phyloP scores from a whole-genome alignment of 2,888 invertebrate species.

The Bibio marci region DNA sequence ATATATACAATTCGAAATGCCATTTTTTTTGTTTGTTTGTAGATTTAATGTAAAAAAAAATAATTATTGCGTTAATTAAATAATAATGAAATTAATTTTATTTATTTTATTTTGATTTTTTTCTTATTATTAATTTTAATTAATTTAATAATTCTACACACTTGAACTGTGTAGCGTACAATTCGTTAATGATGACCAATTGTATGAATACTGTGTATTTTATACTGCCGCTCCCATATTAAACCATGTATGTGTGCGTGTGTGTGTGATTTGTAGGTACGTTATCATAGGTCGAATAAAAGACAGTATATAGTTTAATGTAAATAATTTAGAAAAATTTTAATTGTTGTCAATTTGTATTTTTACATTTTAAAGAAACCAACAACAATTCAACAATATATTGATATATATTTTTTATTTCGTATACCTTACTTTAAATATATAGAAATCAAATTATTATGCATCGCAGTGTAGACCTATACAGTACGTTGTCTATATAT shows the following conservation, averaged over 20 bases:
- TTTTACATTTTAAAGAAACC: background rate
- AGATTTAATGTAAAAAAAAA: conserved; percentile 1
- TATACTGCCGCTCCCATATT: conserved; percentile 31
- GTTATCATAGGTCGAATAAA: background rate
- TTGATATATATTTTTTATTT: background rate
- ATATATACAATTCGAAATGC: too few relatives aligned
- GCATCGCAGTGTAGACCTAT: too few relatives aligned
- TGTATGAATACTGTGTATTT: conserved; percentile 25
- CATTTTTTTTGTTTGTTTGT: background rate
- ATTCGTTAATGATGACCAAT: conserved; percentile 28
- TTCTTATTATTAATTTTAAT: too few relatives aligned
- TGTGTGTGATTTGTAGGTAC: conserved; percentile 19
- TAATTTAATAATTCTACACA: too few relatives aligned
- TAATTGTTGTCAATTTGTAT: too few relatives aligned
- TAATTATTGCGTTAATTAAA: conserved; percentile 1
- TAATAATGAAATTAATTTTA: conserved; percentile 1
- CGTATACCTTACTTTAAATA: too few relatives aligned
- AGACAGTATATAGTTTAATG: background rate
- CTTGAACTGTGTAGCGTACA: conserved; percentile 22
- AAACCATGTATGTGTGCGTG: conserved; percentile 3
- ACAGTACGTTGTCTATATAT: too few relatives aligned
- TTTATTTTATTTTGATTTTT: too few relatives aligned
- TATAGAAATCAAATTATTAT: too few relatives aligned
- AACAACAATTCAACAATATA: background rate
- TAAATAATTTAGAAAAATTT: too few relatives aligned